These are phyloP conservation scores for Rhinophrynus dorsalis DNA, from an alignment of 2,797 vertebrate genomes.

Conservation along the genomic window DNA sequence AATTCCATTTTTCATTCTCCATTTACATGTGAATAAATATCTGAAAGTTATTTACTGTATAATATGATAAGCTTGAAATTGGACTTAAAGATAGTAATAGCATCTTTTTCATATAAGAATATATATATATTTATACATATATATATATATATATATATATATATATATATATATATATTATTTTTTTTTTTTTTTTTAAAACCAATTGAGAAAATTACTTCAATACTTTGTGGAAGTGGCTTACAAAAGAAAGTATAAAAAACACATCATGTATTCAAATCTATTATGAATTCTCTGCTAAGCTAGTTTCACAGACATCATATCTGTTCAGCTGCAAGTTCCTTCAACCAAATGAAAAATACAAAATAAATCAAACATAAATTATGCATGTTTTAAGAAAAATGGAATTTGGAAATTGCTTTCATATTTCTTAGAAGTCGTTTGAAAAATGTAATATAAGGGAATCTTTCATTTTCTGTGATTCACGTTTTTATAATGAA, in stretches of 20 bases:
- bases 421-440: constrained; percentile 45
- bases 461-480: constrained; percentile 28
- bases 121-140: too few species aligned
- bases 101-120: constrained; percentile 6
- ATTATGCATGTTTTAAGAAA: constrained; percentile 50
- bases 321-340: constrained; percentile 41
- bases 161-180: constrained; percentile 33
- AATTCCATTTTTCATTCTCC: too few species aligned
- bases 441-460: constrained; percentile 39
- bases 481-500: constrained; percentile 37
- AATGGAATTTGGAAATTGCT: constrained; percentile 48
- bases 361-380: constrained; percentile 40
- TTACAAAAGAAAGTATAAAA: background rate
- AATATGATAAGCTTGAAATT: background rate
- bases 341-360: constrained; percentile 38
- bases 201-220: constrained; percentile 33
- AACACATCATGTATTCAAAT: constrained; percentile 32
- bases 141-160: constrained; percentile 33
- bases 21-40: too few species aligned
- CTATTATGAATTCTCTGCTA: constrained; percentile 36
- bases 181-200: constrained; percentile 19
- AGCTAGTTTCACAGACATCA: constrained; percentile 24
- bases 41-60: background rate
- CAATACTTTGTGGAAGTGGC: constrained; percentile 11
- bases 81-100: background rate